Evolutionary conservation across 2,888 invertebrate genomes (phyloP).

Genomic region (Notocelia uddmanniana): DNA sequence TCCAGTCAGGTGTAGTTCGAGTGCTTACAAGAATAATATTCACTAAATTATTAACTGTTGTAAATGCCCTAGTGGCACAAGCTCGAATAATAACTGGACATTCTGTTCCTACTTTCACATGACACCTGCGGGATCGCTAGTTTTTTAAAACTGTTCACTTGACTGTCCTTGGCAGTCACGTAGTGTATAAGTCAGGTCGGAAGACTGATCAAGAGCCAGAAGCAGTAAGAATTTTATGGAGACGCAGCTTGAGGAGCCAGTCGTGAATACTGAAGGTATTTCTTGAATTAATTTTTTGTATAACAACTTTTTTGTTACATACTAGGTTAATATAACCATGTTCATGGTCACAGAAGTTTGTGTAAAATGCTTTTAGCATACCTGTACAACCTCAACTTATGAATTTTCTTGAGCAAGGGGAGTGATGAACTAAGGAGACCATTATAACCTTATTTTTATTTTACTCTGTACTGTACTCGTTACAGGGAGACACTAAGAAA

Average conservation of each 20-base stretch:
- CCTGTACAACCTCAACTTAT: neutral
- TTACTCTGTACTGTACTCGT: slow-evolving; percentile 4
- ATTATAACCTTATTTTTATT: slow-evolving; percentile 5
- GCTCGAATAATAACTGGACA: slow-evolving; percentile 62
- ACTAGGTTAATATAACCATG: slow-evolving; percentile 54
- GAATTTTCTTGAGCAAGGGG: slow-evolving; percentile 10
- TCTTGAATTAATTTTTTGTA: slow-evolving; percentile 83
- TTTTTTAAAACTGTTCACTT: slow-evolving; percentile 84
- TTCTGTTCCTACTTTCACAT: slow-evolving; percentile 65
- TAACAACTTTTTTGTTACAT: slow-evolving; percentile 69
- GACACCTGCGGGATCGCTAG: slow-evolving; percentile 68
- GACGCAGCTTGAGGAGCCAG: slow-evolving; percentile 81
- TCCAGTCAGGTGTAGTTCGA: slow-evolving; percentile 86
- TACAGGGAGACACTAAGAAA: slow-evolving; percentile 23
- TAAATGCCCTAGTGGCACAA: slow-evolving; percentile 65
- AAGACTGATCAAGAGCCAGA: slow-evolving; percentile 84
- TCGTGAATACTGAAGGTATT: slow-evolving; percentile 83
- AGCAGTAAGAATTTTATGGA: slow-evolving; percentile 82
- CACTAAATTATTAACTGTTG: slow-evolving; percentile 67
- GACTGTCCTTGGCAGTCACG: slow-evolving; percentile 85
- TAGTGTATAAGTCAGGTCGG: slow-evolving; percentile 86
- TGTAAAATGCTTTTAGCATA: slow-evolving; percentile 25
- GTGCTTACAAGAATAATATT: slow-evolving; percentile 79
- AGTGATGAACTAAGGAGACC: slow-evolving; percentile 7
- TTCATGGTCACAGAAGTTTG: slow-evolving; percentile 24